A percentile compares a stretch with the other conserved stretches of the same genome.
Evolutionary conservation across 1,140 invertebrate genomes (phyloP).

Genomic region (Eriocheir sinensis): DNA sequence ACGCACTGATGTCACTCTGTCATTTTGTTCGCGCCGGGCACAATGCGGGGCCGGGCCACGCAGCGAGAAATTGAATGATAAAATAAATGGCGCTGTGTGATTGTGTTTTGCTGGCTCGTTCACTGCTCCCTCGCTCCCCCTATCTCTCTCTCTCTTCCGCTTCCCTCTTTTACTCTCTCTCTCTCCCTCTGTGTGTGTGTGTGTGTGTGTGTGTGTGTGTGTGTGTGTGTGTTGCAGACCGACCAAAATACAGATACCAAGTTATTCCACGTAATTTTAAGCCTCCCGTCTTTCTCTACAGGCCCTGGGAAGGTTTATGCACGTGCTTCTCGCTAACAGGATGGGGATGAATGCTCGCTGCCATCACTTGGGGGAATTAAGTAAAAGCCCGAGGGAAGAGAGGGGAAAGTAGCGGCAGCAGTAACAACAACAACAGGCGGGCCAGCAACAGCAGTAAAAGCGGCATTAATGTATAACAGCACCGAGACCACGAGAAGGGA

Average conservation of each 20-base stretch:
- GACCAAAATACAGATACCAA: no score
- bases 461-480: not conserved
- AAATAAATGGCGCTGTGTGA: conserved; percentile 32
- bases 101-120: not conserved
- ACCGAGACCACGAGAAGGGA: not conserved
- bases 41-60: conserved; percentile 28
- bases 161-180: no score
- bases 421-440: not conserved
- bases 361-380: not conserved
- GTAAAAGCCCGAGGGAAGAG: not conserved
- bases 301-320: not conserved
- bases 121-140: not conserved
- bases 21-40: conserved; percentile 2
- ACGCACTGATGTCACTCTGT: conserved; percentile 46
- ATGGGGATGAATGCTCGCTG: not conserved
- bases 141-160: no score
- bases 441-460: conserved; percentile 28
- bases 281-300: not conserved
- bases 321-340: not conserved
- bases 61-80: conserved; percentile 44
- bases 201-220: no score
- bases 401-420: not conserved
- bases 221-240: no score
- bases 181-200: no score
- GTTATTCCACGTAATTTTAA: no score